Evolutionary conservation across 2,888 invertebrate genomes (phyloP), one percentile per base, ranked within the genome.

Genomic region (Amiota communis): DNA sequence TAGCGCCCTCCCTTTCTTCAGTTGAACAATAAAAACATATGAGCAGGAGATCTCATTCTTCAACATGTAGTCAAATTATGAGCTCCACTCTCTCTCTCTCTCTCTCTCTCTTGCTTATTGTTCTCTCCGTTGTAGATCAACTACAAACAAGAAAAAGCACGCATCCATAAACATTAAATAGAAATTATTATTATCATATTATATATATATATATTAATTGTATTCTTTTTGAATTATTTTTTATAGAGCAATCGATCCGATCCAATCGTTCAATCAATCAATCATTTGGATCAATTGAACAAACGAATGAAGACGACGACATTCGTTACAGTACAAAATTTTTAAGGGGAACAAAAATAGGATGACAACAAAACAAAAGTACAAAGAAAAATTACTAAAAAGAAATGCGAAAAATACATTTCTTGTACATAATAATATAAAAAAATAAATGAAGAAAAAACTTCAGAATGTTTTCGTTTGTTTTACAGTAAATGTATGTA

Each of bases 391-490:
- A 74, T 61, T 72, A 11, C 73, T 77, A 73, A 15, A 78, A 13
- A 15, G 67, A 51, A 67, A 67, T 67, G 67, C 51, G 49, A 72
- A 65, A 36, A 67, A 65, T 75, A 70, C 67, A 76, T 61, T 74
- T 47, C 74, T 75, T 36, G 6, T 36, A 36, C 36, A 36, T 36
- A 36, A 36, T 36, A 36, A 36, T 36, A 36, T 4, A 4, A 36
- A 36, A 4, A 36, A 36, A 36, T 4, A 36, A 36, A 36, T 6
- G 73, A 57, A 51, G 57, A 70, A 80, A 81, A 85, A 83, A 85
- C 84, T 83, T 85, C 79, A 83, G 83, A 83, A 83, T 83, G 83
- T 83, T 84, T 23, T n/a, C 23, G 23, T 23, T 36, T 36, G 36
- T 2, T 36, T 6, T 36, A 36, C 36, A 36, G 36, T 36, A 36